Base-by-base conservation (phyloP, 2,888 invertebrate species). In the Folsomia manolachei region DNA sequence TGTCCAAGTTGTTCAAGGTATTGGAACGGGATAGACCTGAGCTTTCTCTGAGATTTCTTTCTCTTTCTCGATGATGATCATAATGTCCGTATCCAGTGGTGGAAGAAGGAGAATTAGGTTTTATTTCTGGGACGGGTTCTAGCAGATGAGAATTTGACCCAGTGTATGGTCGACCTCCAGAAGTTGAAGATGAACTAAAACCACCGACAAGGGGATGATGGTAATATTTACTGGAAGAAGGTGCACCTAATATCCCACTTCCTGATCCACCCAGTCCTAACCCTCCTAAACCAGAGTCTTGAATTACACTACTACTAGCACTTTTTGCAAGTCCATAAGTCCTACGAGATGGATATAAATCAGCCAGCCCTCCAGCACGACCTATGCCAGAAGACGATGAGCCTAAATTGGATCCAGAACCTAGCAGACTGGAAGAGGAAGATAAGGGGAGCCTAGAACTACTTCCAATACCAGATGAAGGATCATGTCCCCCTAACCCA, bases 1-100 rank as follows among this genome's bases (percentile, higher is more conserved):
- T 73, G 63, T 78, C 78, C 27, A 79, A 27, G 69, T 77, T 75
- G 26, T 73, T 75, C 27, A 74, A 65, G 9, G 78, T 82, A 81
- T 63, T 84, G 83, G 19, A 82, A 81, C 70, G 83, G 81, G 83
- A 78, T 87, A 86, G 52, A 7, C 66, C 82, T 87, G 86, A 71
- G 64, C 70, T 75, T 67, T 66, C 73, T 69, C 70, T 66, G 9
- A 71, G 65, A 51, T 52, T 23, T 26, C 69, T 61, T 23, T 53
- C 68, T 27, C 26, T 60, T n/a, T 25, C 27, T 14, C 1, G 7
- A 11, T 70, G 27, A 2, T 26, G 60, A 56, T 68, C 53, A 9
- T 19, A 26, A 7, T 26, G 9, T 27, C 27, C 53, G 27, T 53
- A 65, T 51, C 70, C 74, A 21, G 71, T 56, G 19, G 70, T 65